Base-by-base conservation (phyloP, 2,113 vertebrate genomes). In the Cryptomyrus ogoouensis region DNA sequence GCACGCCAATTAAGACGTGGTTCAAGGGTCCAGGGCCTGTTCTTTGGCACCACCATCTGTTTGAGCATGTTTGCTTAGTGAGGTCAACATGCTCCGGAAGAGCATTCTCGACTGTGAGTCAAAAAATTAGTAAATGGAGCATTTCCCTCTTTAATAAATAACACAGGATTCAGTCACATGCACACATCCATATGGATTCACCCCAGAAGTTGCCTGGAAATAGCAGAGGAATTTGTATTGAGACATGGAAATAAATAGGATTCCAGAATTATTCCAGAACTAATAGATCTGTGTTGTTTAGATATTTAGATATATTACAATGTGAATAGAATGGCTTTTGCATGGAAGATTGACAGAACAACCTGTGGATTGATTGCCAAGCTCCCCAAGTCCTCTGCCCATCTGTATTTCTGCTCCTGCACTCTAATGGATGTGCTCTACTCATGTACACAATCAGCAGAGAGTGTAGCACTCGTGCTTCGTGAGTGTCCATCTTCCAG, bases 1-100 rank as follows among this genome's bases (percentile, higher is more conserved):
- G 93, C 94, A 94, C 92, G 90, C 93, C 94, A 95, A 94, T 96
- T 94, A 94, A 91, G 93, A 93, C 92, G 89, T 90, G 39, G 90
- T 91, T 66, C 91, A 74, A 90, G 66, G 94, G 90, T 53, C 50
- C 85, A 39, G 50, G 50, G 49, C 27, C 58, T 21, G 83, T 8
- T 62, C 90, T 39, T 49, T 87, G 86, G 31, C 31, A 90, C 83
- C 86, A 91, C 92, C 87, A 90, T 87, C 84, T 91, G 77, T 91
- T 83, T 8, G 52, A 89, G 39, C 12, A 24, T 46, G 50, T 83
- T 2, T 42, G 35, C 74, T 53, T n/a, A 12, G 31, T 21, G 31
- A 15, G 49, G 77, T 89, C 89, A 85, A 83, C 77, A 83, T 53
- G 77, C 80, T 24, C 6, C 0, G 53, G 80, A 56, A 49, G 27